These are phyloP conservation scores for Euplagia quadripunctaria DNA, from an alignment of 2,888 invertebrate species.

Conservation along the genomic window DNA sequence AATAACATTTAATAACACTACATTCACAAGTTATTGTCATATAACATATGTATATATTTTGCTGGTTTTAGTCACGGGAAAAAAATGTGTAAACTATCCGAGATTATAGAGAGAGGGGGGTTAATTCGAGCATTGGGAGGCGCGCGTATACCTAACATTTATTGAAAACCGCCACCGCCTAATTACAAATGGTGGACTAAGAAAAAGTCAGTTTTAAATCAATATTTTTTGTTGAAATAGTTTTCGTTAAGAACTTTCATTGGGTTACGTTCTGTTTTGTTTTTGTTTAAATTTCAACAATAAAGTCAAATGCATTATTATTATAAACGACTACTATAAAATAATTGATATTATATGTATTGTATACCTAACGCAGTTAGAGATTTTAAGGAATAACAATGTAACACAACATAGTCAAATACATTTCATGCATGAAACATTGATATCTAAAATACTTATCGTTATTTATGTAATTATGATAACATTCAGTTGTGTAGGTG, in stretches of 20 bases:
- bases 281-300: neutral
- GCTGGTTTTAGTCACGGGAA: neutral
- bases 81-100: neutral
- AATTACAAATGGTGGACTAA: neutral
- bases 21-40: constrained; percentile 49
- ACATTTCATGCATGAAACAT: neutral
- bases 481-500: neutral
- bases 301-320: neutral
- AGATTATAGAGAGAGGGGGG: neutral
- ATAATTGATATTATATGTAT: neutral
- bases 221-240: neutral
- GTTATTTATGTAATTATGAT: constrained; percentile 1
- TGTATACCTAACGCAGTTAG: neutral
- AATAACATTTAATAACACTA: constrained; percentile 36
- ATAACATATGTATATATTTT: constrained; percentile 18
- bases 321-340: neutral
- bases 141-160: neutral
- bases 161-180: neutral
- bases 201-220: neutral
- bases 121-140: neutral
- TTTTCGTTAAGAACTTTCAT: neutral
- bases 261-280: neutral
- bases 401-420: neutral
- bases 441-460: constrained; percentile 10
- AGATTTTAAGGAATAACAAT: neutral